Percentiles rank a stretch among this genome's conserved stretches.
These are phyloP conservation scores for Mastomys coucha DNA, from an alignment of 2,113 vertebrate genomes.

Conservation along the genomic window DNA sequence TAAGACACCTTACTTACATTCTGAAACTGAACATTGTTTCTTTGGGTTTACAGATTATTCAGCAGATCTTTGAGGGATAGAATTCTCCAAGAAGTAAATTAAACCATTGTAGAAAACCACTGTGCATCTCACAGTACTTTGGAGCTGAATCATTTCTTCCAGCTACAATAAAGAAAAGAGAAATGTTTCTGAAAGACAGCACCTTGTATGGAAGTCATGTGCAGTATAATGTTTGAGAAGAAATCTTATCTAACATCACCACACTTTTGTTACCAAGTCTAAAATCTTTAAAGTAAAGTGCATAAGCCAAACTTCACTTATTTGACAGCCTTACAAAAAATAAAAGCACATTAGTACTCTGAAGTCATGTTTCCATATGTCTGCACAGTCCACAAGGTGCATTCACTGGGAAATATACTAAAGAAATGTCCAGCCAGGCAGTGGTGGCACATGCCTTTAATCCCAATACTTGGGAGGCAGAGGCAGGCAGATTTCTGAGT, in stretches of 20 bases:
- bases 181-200: neutral
- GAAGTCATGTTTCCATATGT: neutral
- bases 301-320: neutral
- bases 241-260: neutral
- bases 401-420: neutral
- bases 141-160: neutral
- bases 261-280: slow-evolving; percentile 20
- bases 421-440: neutral
- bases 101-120: neutral
- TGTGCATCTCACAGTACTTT: neutral
- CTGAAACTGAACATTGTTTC: neutral
- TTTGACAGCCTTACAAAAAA: neutral
- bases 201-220: neutral
- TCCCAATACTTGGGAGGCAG: too few species aligned
- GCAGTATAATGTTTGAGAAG: neutral
- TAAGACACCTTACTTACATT: neutral
- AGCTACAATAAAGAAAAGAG: neutral
- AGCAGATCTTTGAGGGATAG: neutral
- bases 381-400: neutral
- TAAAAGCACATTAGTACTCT: neutral
- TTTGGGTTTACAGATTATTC: neutral
- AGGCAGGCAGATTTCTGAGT: too few species aligned
- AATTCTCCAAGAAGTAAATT: neutral
- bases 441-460: too few species aligned
- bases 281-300: neutral